Percentiles rank a stretch among this genome's conserved stretches.
Evolutionary conservation across 2,888 invertebrate species (phyloP).

Genomic region (Monopis laevigella): DNA sequence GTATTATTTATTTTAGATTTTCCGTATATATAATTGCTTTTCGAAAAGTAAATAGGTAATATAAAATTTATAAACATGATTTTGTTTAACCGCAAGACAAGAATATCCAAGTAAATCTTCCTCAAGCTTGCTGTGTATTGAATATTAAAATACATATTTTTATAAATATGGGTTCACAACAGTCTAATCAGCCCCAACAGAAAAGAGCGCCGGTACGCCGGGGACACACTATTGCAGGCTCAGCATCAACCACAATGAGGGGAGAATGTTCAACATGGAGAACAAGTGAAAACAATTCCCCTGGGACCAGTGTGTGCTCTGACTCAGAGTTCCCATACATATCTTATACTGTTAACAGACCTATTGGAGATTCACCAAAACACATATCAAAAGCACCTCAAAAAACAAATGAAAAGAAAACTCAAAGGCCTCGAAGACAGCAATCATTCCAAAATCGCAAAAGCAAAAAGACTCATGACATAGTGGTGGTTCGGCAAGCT

Average conservation of each 20-base stretch:
- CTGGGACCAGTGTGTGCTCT: conserved; percentile 88
- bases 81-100: too few relatives aligned
- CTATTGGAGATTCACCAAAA: conserved; percentile 91
- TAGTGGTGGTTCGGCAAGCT: conserved; percentile 84
- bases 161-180: conserved; percentile 70
- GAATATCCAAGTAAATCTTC: too few relatives aligned
- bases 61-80: too few relatives aligned
- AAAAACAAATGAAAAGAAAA: conserved; percentile 25
- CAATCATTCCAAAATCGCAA: conserved; percentile 41
- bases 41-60: too few relatives aligned
- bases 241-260: too few relatives aligned
- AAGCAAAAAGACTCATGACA: conserved; percentile 72
- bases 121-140: too few relatives aligned
- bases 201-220: conserved; percentile 47
- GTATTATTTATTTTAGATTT: too few relatives aligned
- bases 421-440: conserved; percentile 35
- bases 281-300: conserved; percentile 82
- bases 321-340: conserved; percentile 91
- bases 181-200: conserved; percentile 51
- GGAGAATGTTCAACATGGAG: too few relatives aligned
- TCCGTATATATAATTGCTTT: too few relatives aligned
- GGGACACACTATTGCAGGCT: conserved; percentile 58
- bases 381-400: conserved; percentile 61
- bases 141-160: too few relatives aligned
- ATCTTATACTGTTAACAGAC: conserved; percentile 88